Base-by-base conservation (phyloP, 2,797 vertebrate genomes). In the Harpagifer antarcticus region DNA sequence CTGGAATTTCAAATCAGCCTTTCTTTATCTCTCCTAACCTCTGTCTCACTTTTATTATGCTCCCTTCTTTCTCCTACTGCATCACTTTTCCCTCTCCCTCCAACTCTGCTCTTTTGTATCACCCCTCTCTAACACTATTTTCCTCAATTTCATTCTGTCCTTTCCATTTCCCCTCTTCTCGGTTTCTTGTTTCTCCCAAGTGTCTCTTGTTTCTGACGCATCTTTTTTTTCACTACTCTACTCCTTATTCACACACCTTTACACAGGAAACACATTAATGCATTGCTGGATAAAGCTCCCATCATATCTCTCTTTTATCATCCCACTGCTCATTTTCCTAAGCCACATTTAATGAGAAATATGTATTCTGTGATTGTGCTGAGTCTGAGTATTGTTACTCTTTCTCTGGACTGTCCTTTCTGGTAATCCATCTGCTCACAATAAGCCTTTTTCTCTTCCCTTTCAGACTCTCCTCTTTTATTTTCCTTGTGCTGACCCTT, bases 271-370 rank as follows among this genome's bases (percentile, higher is more conserved):
- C 17, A 48, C 83, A 69, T 37, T 20, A 47, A 74, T 27, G 31
- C 12, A 15, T 65, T 57, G 37, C 43, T 61, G 2, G 20, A 49
- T 33, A 37, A 84, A 74, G 20, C 40, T 14, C 76, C 20, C 55
- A 53, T 64, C 54, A 12, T 33, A 48, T 56, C 47, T 44, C 9
- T 67, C 60, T 54, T 37, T 55, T 6, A 57, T 63, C 44, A 57
- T 37, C 27, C 45, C 33, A 42, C 23, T 23, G 42, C 63, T 71
- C 27, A 33, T 60, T 72, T 31, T 67, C 17, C 55, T 54, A 20
- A 82, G 44, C 73, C 16, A 59, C n/a, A n/a, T 78, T 87, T 83
- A 81, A 84, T 66, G 53, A 79, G 54, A 61, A 12, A 61, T 62
- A 52, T 9, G 17, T 78, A 61, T 64, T 54, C 19, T 62, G 31